These are phyloP conservation scores for Dreissena polymorpha DNA, from an alignment of 1,140 invertebrate species.

Conservation along the genomic window DNA sequence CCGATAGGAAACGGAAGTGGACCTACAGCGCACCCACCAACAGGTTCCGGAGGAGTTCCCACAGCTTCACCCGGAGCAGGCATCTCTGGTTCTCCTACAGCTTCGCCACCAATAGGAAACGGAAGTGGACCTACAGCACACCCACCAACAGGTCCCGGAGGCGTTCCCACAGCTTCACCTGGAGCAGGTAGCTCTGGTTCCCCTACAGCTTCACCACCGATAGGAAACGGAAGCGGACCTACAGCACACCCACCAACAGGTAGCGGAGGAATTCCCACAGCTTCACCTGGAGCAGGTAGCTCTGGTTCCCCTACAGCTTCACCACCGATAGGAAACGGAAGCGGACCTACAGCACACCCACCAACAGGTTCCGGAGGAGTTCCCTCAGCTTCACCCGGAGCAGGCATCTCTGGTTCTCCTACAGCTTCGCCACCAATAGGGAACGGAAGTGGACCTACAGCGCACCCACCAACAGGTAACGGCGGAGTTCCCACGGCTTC, in stretches of 20 bases:
- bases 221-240: neutral
- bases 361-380: constrained; percentile 11
- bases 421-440: constrained; percentile 27
- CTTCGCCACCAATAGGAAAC: constrained; percentile 11
- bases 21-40: constrained; percentile 1
- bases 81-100: constrained; percentile 7
- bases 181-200: neutral
- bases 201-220: constrained; percentile 39
- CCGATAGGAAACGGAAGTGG: neutral
- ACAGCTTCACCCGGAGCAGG: constrained; percentile 1
- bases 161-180: constrained; percentile 40
- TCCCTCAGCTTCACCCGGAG: constrained; percentile 48
- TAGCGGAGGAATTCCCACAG: constrained; percentile 47
- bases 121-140: constrained; percentile 26
- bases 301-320: constrained; percentile 34
- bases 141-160: constrained; percentile 9
- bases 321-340: neutral
- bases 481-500: constrained; percentile 29
- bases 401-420: constrained; percentile 14
- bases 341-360: constrained; percentile 40
- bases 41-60: constrained; percentile 1
- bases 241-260: constrained; percentile 40
- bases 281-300: constrained; percentile 12
- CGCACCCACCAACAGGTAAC: constrained; percentile 11
- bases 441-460: constrained; percentile 13